Conservation (phyloP, 2,888 invertebrate genomes). For the Lasioglossum malachurum region DNA sequence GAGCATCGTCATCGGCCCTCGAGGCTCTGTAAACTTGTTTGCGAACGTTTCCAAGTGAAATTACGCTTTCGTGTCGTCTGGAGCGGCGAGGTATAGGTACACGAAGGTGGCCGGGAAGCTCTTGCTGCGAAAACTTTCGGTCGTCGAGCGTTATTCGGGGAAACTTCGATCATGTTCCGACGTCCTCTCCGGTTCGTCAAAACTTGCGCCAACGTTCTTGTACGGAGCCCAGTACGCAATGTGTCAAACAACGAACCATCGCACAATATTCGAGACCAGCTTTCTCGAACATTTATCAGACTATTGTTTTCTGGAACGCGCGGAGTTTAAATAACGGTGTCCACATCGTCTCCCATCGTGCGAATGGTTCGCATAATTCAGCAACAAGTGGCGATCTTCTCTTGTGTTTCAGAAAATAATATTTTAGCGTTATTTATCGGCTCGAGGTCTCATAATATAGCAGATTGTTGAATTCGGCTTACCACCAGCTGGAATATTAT, state of each 20-base stretch:
- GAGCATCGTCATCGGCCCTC: background rate
- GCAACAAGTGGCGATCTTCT: slow-evolving; percentile 56
- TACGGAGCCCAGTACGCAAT: background rate
- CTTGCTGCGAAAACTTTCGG: background rate
- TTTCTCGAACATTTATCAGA: background rate
- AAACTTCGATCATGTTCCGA: background rate
- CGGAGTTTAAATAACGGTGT: background rate
- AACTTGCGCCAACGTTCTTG: background rate
- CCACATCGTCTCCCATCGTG: slow-evolving; percentile 3
- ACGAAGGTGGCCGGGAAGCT: background rate
- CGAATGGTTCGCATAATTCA: slow-evolving; percentile 46
- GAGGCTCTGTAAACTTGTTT: slow-evolving; percentile 62
- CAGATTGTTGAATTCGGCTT: too few relatives aligned
- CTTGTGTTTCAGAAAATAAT: background rate
- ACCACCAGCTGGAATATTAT: too few relatives aligned
- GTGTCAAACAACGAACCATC: background rate
- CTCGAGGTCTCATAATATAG: too few relatives aligned
- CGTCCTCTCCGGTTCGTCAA: background rate
- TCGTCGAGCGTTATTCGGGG: slow-evolving; percentile 6
- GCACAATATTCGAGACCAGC: background rate
- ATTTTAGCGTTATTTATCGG: too few relatives aligned
- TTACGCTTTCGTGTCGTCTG: slow-evolving; percentile 41
- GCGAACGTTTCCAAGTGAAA: slow-evolving; percentile 66
- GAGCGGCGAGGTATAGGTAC: background rate
- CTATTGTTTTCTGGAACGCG: background rate